These are phyloP conservation scores for Illadopsis cleaveri DNA, from an alignment of 2,113 vertebrate species.

Conservation along the genomic window DNA sequence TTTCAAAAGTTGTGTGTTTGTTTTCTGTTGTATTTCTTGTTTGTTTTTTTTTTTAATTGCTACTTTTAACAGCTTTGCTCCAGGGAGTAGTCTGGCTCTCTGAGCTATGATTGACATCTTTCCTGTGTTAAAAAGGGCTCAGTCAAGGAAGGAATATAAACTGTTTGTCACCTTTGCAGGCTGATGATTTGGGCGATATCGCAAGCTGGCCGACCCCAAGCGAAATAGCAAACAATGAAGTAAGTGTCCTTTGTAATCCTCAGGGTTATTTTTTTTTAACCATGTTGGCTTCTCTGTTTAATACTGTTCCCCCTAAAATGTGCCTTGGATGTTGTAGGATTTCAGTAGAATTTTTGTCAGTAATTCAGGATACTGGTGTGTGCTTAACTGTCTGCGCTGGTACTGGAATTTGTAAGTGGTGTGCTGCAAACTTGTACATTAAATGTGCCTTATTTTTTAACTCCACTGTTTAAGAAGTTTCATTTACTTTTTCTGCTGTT, in stretches of 20 bases:
- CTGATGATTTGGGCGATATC: conserved; percentile 90
- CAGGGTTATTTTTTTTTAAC: background rate
- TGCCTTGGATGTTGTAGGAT: background rate
- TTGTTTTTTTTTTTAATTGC: background rate
- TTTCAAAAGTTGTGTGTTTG: background rate
- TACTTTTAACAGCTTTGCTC: background rate
- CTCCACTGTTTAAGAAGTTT: background rate
- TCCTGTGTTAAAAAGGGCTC: background rate
- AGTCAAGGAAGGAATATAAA: background rate
- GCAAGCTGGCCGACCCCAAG: conserved; percentile 95
- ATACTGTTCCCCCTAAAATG: background rate
- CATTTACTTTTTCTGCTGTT: background rate
- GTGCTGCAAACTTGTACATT: rapidly evolving
- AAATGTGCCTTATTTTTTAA: background rate
- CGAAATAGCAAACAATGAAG: conserved; percentile 89
- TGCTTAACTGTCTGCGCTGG: background rate
- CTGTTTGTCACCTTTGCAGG: conserved; percentile 72
- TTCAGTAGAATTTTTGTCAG: background rate
- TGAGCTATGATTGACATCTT: background rate
- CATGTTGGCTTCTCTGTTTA: background rate
- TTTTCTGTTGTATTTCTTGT: background rate
- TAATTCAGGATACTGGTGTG: background rate
- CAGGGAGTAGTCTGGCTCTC: background rate
- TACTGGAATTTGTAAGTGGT: background rate
- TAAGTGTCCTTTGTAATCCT: conserved; percentile 57